These are phyloP conservation scores for Propsilocerus akamusi DNA, from an alignment of 1,140 invertebrate species.

Conservation along the genomic window DNA sequence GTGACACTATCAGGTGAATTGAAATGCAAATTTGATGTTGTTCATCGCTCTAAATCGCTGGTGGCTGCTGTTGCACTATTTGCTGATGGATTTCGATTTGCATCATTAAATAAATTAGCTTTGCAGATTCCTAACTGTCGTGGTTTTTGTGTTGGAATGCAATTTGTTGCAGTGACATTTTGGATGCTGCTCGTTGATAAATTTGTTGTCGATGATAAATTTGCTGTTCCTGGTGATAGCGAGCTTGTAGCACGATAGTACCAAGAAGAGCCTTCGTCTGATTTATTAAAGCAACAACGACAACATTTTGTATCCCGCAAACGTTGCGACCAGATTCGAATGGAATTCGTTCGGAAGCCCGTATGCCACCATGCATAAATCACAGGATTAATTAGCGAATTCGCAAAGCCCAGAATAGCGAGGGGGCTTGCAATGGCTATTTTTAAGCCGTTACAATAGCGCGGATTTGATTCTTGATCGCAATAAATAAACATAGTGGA, in stretches of 20 bases:
- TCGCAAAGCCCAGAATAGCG: slow-evolving; percentile 36
- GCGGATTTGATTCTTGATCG: slow-evolving; percentile 22
- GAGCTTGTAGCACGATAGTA: too few species aligned
- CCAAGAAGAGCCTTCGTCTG: neutral
- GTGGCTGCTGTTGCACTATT: too few species aligned
- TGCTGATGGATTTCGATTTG: too few species aligned
- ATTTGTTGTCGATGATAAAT: neutral
- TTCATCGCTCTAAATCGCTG: too few species aligned
- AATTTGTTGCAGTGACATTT: too few species aligned
- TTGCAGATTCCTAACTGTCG: neutral
- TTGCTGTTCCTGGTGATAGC: neutral
- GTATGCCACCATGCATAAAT: slow-evolving; percentile 56
- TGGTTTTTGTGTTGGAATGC: neutral
- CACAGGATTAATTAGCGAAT: slow-evolving; percentile 46
- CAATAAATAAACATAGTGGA: slow-evolving; percentile 29
- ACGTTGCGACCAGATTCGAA: neutral
- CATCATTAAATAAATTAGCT: too few species aligned
- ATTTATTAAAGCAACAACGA: neutral
- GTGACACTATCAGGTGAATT: too few species aligned
- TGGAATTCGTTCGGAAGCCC: slow-evolving; percentile 25
- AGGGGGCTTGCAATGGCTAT: slow-evolving; percentile 29
- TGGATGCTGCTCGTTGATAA: neutral
- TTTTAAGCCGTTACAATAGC: slow-evolving; percentile 24
- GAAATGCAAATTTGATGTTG: too few species aligned
- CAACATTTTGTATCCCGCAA: neutral